Evolutionary conservation across 2,888 invertebrate species (phyloP).

Genomic region (Eulithis prunata): DNA sequence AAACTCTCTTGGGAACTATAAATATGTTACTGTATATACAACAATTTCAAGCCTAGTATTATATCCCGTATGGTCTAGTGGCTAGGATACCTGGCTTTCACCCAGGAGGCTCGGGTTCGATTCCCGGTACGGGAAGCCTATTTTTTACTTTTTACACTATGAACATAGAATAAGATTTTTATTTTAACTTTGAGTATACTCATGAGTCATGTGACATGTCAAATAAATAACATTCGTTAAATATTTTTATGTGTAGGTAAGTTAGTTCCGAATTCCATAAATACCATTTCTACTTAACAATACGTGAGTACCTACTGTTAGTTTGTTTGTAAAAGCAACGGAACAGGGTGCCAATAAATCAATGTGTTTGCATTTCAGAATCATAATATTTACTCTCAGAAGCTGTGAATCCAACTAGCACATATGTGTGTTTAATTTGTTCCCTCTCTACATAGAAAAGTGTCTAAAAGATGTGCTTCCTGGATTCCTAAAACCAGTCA

Average conservation of each 20-base stretch:
- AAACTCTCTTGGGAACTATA: no score
- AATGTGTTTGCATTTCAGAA: constrained; percentile 25
- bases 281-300: neutral
- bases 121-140: constrained; percentile 87
- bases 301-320: neutral
- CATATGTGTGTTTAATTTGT: constrained; percentile 4
- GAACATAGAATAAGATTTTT: no score
- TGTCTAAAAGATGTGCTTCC: neutral
- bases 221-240: no score
- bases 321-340: constrained; percentile 25
- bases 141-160: neutral
- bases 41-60: neutral
- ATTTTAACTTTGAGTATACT: no score
- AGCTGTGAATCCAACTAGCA: constrained; percentile 15
- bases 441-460: neutral
- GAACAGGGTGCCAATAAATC: constrained; percentile 29
- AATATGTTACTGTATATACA: neutral
- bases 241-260: no score
- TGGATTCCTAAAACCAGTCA: no score
- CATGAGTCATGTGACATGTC: no score
- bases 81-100: constrained; percentile 90
- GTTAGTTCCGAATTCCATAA: neutral
- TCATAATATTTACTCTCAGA: constrained; percentile 31
- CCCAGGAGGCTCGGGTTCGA: constrained; percentile 90
- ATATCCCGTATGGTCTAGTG: constrained; percentile 87